Percentiles rank a stretch among this genome's conserved stretches.
Evolutionary conservation across 2,113 vertebrate species (phyloP).

Genomic region (Rhodinocichla rosea): DNA sequence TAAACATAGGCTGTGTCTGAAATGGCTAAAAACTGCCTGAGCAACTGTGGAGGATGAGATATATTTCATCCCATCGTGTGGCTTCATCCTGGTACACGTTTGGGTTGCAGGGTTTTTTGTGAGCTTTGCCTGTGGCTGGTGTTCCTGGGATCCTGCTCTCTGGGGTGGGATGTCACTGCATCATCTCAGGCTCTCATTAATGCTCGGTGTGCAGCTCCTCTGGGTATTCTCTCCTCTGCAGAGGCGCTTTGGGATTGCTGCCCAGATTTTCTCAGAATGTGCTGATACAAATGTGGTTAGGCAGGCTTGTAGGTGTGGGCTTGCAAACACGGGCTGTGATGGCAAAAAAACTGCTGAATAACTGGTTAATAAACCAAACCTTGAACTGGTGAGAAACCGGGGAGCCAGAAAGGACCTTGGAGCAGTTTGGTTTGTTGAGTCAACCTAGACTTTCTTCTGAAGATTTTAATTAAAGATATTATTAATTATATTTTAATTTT

Average conservation of each 20-base stretch:
- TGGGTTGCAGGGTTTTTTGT: background rate
- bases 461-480: background rate
- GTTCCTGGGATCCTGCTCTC: background rate
- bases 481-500: background rate
- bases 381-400: background rate
- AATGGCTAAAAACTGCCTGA: background rate
- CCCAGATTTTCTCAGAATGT: conserved; percentile 55
- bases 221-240: conserved; percentile 36
- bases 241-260: conserved; percentile 38
- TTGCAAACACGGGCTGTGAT: conserved; percentile 4
- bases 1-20: background rate
- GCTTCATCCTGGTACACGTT: background rate
- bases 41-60: background rate
- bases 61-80: background rate
- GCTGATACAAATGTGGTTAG: conserved; percentile 59
- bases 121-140: background rate
- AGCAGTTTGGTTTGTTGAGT: background rate
- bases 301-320: conserved; percentile 56
- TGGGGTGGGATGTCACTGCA: background rate
- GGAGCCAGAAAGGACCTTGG: background rate
- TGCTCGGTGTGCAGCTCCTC: background rate
- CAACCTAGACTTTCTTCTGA: background rate
- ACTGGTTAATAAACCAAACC: conserved; percentile 42
- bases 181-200: background rate
- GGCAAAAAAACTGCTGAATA: conserved; percentile 37